Percentiles rank a stretch among this genome's conserved stretches.
phyloP scores from a whole-genome alignment of 1,140 invertebrate genomes.

The Bombus picipes region DNA sequence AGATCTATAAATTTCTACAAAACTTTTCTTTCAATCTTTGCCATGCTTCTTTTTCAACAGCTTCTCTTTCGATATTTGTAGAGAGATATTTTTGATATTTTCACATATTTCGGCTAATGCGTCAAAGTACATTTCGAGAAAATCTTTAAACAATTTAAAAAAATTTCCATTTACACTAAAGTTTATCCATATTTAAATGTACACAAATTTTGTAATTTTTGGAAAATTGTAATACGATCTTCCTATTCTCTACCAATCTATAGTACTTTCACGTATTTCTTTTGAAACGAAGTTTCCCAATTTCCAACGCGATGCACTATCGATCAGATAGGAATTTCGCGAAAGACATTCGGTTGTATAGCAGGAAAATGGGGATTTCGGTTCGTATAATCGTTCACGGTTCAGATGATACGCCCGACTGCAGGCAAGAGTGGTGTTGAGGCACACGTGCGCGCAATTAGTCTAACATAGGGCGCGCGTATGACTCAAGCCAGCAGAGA shows the following conservation, averaged over 20 bases:
- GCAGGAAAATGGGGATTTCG: not conserved
- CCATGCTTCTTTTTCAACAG: too few relatives aligned
- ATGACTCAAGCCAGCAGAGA: not conserved
- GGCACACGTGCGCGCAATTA: constrained; percentile 26
- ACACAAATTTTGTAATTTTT: not conserved
- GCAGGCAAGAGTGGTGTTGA: not conserved
- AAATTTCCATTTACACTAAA: too few relatives aligned
- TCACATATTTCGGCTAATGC: too few relatives aligned
- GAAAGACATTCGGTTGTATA: too few relatives aligned
- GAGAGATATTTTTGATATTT: too few relatives aligned
- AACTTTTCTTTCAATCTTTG: too few relatives aligned
- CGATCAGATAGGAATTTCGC: too few relatives aligned
- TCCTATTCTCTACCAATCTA: not conserved
- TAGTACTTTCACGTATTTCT: not conserved
- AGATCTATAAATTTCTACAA: too few relatives aligned
- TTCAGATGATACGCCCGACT: not conserved
- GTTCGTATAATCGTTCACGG: constrained; percentile 1
- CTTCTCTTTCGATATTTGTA: too few relatives aligned
- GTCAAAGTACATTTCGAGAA: too few relatives aligned
- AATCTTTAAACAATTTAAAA: too few relatives aligned
- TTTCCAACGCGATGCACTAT: too few relatives aligned
- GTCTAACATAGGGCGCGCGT: not conserved
- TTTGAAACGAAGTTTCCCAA: not conserved
- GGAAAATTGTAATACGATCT: not conserved
- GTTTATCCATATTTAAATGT: not conserved